Base-by-base conservation (phyloP, 2,888 invertebrate genomes). In the Lycocerus yunnanus region DNA sequence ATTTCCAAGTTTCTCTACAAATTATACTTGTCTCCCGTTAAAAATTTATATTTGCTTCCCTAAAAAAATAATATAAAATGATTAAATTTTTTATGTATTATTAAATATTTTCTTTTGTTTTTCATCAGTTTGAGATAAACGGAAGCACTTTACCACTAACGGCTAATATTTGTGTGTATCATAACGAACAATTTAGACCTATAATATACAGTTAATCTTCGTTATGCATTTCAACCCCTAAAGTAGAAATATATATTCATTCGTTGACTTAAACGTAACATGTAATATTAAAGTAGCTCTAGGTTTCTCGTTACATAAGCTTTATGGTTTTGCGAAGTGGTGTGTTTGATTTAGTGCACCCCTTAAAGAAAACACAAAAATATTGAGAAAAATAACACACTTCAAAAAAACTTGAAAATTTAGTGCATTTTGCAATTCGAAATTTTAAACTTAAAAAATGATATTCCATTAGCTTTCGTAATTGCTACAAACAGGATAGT, bases 181-280 rank as follows among this genome's bases (percentile, higher is more conserved):
- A 18, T 63, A 63, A 63, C 18, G 20, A 18, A 20, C 61, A 63
- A 18, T 63, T 63, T 63, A 43, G 43, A 43, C 43, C 43, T 43
- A 43, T n/a, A 43, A 43, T 43, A 20, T 63, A 18, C 61, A 20
- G 61, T 63, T 18, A 63, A 63, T 63, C 61, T 63, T 63, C 16
- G 61, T 63, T 63, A 63, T 63, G 20, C 61, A 63, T 63, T 63
- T n/a, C 61, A 63, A 63, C 61, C 61, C 61, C 61, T 63, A 63
- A 63, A 63, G 61, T 63, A 20, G 61, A 63, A 63, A 63, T 63
- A 63, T 63, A 63, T 63, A 63, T 63, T 63, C 61, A 63, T 63
- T 63, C 61, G 18, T 63, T 20, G 61, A 63, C 61, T 63, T 63
- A 63, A 63, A 63, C 16, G 20, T 63, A 63, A 63, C 61, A 20